Base-by-base conservation (phyloP, 1,140 invertebrate species). In the Ceratina calcarata region DNA sequence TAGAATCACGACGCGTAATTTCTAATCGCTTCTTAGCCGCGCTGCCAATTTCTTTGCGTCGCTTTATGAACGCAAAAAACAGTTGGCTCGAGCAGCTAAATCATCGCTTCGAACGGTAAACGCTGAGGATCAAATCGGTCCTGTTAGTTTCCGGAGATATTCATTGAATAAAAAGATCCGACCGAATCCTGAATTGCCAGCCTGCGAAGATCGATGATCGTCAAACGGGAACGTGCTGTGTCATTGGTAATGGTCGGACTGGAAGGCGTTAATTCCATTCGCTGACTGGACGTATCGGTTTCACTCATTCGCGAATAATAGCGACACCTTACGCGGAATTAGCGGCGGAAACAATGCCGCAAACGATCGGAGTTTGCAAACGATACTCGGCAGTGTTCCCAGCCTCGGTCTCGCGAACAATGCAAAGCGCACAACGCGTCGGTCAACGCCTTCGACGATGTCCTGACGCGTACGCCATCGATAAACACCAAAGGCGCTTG, bases 291-390 rank as follows among this genome's bases (percentile, higher is more conserved):
- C 32, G 32, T 6, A 37, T 37, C 32, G 32, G 32, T 37, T 37
- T 37, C 32, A 37, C 32, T 6, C 32, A 6, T 37, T 37, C 32
- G 22, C 45, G 51, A 20, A 53, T 18, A 67, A 67, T 6, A 16
- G 51, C 20, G 8, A 67, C 37, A 67, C 73, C 73, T 67, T 67
- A 58, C 61, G 53, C 55, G 73, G 53, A 75, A 67, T 75, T 75
- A 75, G 16, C 53, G 22, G 20, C 16, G 68, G n/a, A 27, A 27
- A 55, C 73, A 24, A 53, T 57, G 45, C 62, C 73, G 22, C 51
- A 75, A 75, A 67, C 27, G 62, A 67, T 75, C 73, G n/a, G 57
- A 75, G 62, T 75, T 75, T 45, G 73, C 73, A 24, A 75, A 75
- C 73, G 73, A 57, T 55, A 75, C 62, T 58, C n/a, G 72, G 49